phyloP scores from a whole-genome alignment of 1,140 invertebrate species.

The Copidosoma floridanum region DNA sequence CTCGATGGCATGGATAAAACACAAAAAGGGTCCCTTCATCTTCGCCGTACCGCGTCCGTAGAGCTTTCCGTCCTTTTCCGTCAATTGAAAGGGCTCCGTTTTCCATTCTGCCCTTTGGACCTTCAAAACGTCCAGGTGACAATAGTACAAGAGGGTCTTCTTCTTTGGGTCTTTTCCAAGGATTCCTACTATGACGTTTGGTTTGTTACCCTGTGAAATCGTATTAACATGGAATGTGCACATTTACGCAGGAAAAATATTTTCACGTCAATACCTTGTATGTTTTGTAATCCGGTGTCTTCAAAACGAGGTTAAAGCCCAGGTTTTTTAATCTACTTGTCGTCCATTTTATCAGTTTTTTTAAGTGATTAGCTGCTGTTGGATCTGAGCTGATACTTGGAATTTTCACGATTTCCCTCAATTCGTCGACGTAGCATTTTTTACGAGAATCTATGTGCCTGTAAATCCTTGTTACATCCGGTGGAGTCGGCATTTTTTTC shows the following conservation, averaged over 20 bases:
- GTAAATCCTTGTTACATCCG: conserved; percentile 29
- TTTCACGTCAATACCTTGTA: conserved; percentile 13
- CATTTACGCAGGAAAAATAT: too few species aligned
- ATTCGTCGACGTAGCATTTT: conserved; percentile 28
- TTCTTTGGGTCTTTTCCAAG: conserved; percentile 60
- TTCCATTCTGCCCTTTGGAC: conserved; percentile 41
- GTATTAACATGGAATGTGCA: too few species aligned
- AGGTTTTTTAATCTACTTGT: conserved; percentile 55
- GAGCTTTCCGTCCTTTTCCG: conserved; percentile 27
- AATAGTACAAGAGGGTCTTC: conserved; percentile 65
- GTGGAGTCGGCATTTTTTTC: conserved; percentile 33
- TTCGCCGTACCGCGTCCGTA: conserved; percentile 36
- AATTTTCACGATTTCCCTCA: conserved; percentile 28
- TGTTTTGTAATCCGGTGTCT: conserved; percentile 33
- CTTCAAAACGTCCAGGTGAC: conserved; percentile 69
- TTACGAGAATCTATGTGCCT: conserved; percentile 27
- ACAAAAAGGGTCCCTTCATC: conserved; percentile 42
- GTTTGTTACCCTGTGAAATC: conserved; percentile 50
- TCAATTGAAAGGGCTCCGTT: conserved; percentile 37
- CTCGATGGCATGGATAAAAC: conserved; percentile 43
- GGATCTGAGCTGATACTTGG: conserved; percentile 24
- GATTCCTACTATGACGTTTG: conserved; percentile 60
- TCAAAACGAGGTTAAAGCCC: conserved; percentile 57
- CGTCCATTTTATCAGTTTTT: conserved; percentile 38
- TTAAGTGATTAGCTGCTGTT: conserved; percentile 15